phyloP scores from a whole-genome alignment of 2,113 vertebrate genomes.

The Pelobates fuscus region DNA sequence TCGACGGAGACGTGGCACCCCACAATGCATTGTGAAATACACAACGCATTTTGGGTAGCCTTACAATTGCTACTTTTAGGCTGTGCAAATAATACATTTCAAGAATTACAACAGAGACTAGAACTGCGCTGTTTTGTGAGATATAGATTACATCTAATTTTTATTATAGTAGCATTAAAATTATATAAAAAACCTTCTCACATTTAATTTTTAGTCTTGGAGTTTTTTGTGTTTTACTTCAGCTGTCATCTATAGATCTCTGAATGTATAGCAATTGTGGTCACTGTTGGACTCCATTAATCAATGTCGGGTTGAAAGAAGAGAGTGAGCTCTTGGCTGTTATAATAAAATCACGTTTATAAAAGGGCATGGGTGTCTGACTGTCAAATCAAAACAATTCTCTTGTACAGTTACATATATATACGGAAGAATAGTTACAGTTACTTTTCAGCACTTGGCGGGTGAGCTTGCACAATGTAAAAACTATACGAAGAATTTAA shows the following conservation, averaged over 20 bases:
- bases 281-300: constrained; percentile 38
- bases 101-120: too few species aligned
- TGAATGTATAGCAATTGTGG: constrained; percentile 19
- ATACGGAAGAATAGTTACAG: constrained; percentile 21
- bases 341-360: constrained; percentile 38
- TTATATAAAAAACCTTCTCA: constrained; percentile 25
- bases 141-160: too few species aligned
- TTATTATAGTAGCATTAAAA: too few species aligned
- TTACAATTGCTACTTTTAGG: too few species aligned
- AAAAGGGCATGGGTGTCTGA: constrained; percentile 31
- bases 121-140: too few species aligned
- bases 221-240: constrained; percentile 23
- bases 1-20: too few species aligned
- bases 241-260: constrained; percentile 32
- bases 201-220: constrained; percentile 7
- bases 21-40: too few species aligned
- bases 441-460: constrained; percentile 27
- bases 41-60: too few species aligned
- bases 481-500: neutral
- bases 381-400: constrained; percentile 36
- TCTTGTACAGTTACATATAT: constrained; percentile 15
- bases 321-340: constrained; percentile 35
- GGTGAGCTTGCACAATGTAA: too few species aligned
- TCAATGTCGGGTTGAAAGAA: constrained; percentile 41
- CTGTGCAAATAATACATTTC: too few species aligned